Evolutionary conservation across 2,797 vertebrate genomes (phyloP), one percentile per base, ranked within the genome.

Genomic region (Atherinosoma microstoma): DNA sequence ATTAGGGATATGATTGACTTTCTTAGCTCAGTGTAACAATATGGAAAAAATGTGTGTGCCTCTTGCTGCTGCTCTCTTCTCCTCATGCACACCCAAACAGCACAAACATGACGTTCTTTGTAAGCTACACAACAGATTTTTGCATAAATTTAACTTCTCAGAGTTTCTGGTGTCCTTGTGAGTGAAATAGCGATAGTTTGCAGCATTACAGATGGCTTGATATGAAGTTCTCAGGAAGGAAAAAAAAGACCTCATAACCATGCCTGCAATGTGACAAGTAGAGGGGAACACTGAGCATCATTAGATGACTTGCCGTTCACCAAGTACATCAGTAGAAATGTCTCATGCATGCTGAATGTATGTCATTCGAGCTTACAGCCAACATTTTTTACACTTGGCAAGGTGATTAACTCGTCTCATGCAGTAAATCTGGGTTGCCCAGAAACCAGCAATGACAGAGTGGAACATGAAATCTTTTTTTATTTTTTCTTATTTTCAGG

Each of bases 171-270:
- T 87, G 89, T 89, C 85, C 84, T 89, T 80, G 79, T 90, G 86
- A 90, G 86, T 49, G 64, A 62, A 59, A 47, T 70, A 78, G 78
- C 78, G 79, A 82, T 82, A 77, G 70, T 82, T 87, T 88, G 61
- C 79, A 84, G 78, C 61, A 32, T 76, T 91, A 77, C 90, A 93
- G 89, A 93, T 91, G 91, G 89, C 82, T 80, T 80, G 84, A 90
- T 90, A 84, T 77, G 82, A 78, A 68, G 76, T 16, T 59, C 64
- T 20, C 35, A 27, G 15, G 1, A 3, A 22, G 20, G 7, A 18
- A 6, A n/a, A 42, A 42, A 42, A 16, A 57, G 70, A 68, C 69
- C 47, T 58, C 76, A 67, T 81, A 80, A 84, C 82, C 73, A 87
- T 49, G 63, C 83, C 66, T 82, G 67, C 71, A 77, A 77, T 74